Base-by-base conservation (phyloP, 2,888 invertebrate genomes). In the Phrixothrix hirtus region DNA sequence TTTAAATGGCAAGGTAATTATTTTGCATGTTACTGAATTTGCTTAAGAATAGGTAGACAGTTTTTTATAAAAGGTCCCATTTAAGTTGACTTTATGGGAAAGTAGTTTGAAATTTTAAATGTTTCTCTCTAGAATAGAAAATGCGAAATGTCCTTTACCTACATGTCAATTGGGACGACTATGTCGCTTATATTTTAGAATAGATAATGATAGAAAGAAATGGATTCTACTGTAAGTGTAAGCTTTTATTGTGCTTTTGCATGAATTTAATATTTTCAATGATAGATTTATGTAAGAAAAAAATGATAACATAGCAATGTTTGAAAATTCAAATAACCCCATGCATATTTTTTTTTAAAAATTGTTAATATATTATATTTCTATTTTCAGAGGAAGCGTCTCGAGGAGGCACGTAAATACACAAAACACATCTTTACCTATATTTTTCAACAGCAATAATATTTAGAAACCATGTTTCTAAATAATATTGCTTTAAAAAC, bases 311-410 rank as follows among this genome's bases (percentile, higher is more conserved):
- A n/a, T n/a, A n/a, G n/a, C n/a, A n/a, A n/a, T n/a, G n/a, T n/a
- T n/a, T n/a, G n/a, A n/a, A n/a, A n/a, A n/a, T n/a, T n/a, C n/a
- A n/a, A n/a, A n/a, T n/a, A n/a, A n/a, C n/a, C n/a, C n/a, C n/a
- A n/a, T n/a, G n/a, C n/a, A n/a, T n/a, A n/a, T n/a, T n/a, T n/a
- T n/a, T n/a, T n/a, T n/a, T n/a, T n/a, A n/a, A n/a, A n/a, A n/a
- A n/a, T 21, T 21, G 7, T 7, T 21, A 21, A 21, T 21, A 21
- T 21, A 21, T 21, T 21, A 7, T 21, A 21, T 75, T 79, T 78
- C 70, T 79, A 6, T 81, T 86, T 85, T 66, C 85, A 88, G 88
- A 87, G 82, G 81, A 87, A 85, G 79, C 85, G 84, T 79, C 80
- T 87, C 80, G 87, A 88, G 78, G 88, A 88, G 86, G 88, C 87